Evolutionary conservation across 2,797 vertebrate species (phyloP), one percentile per base, ranked within the genome.

Genomic region (Potorous gilbertii): DNA sequence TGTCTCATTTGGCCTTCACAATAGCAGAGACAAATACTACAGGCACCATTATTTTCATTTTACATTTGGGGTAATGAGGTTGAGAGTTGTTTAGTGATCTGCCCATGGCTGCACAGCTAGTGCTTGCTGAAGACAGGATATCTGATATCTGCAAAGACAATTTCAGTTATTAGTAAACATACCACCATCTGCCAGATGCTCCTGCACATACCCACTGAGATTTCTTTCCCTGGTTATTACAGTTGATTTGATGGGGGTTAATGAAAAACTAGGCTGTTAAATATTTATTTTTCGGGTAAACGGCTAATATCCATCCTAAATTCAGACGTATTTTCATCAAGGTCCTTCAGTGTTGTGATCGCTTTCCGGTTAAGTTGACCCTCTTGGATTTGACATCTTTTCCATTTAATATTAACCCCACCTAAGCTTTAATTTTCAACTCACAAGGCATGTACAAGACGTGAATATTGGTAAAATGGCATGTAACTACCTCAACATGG

Each of bases 371-470:
- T 95, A 9, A 13, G 52, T 55, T 91, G 56, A 24, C 91, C 96
- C 94, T 94, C 18, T 94, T 91, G 94, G 54, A 50, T 54, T 92
- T 52, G 4, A 91, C 40, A 62, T 13, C 40, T 56, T 91, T 52
- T 54, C 91, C 29, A 4, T 96, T 97, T 95, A 96, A 97, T 92
- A 94, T 97, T 97, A 96, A 95, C 56, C 92, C 29, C 3, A 89
- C 2, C 34, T 95, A 95, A 56, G 28, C 34, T 97, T 98, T 97
- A 97, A 97, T 97, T 93, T 97, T 95, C 89, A 98, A 97, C 50
- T 90, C 59, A 31, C 0, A 90, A 92, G 59, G 27, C 55, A 91
- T 90, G 56, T 95, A 94, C 93, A 92, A 93, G 52, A 96, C 56
- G 28, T 56, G 94, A 90, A 57, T 59, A 89, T 21, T 81, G n/a